phyloP scores from a whole-genome alignment of 2,888 invertebrate genomes.

The Cheilosia vernalis region DNA sequence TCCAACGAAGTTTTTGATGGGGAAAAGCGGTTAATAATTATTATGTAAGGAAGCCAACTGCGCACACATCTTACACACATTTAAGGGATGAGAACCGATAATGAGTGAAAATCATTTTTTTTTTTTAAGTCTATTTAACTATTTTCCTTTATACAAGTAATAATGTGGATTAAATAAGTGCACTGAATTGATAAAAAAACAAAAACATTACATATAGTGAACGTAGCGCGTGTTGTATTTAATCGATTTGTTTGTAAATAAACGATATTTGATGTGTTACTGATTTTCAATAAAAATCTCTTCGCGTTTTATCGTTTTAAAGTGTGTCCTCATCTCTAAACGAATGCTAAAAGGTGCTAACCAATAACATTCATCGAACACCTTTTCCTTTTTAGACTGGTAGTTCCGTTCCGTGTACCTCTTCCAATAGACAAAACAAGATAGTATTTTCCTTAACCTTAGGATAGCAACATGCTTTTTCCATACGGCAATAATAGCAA shows the following conservation, averaged over 20 bases:
- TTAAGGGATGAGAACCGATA: slow-evolving; percentile 27
- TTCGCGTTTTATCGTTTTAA: slow-evolving; percentile 3
- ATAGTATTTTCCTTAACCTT: too few species aligned
- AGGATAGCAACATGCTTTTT: too few species aligned
- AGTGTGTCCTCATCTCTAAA: too few species aligned
- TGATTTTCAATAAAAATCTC: slow-evolving; percentile 30
- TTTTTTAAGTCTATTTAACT: neutral
- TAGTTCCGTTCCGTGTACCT: too few species aligned
- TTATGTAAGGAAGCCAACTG: slow-evolving; percentile 23
- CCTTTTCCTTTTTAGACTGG: too few species aligned
- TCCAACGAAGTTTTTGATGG: neutral
- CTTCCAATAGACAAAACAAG: too few species aligned
- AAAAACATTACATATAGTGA: neutral
- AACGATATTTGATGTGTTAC: slow-evolving; percentile 12
- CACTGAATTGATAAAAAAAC: neutral
- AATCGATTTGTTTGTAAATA: slow-evolving; percentile 43
- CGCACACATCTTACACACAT: slow-evolving; percentile 20
- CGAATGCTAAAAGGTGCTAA: too few species aligned
- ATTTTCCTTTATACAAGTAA: neutral
- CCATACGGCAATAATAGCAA: too few species aligned
- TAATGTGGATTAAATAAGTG: neutral
- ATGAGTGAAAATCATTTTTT: neutral
- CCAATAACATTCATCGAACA: too few species aligned
- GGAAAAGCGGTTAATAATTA: slow-evolving; percentile 31
- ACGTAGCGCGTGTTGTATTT: neutral